A percentile compares a stretch with the other conserved stretches of the same genome.
phyloP scores from a whole-genome alignment of 2,113 vertebrate genomes.

The Nothocercus julius region DNA sequence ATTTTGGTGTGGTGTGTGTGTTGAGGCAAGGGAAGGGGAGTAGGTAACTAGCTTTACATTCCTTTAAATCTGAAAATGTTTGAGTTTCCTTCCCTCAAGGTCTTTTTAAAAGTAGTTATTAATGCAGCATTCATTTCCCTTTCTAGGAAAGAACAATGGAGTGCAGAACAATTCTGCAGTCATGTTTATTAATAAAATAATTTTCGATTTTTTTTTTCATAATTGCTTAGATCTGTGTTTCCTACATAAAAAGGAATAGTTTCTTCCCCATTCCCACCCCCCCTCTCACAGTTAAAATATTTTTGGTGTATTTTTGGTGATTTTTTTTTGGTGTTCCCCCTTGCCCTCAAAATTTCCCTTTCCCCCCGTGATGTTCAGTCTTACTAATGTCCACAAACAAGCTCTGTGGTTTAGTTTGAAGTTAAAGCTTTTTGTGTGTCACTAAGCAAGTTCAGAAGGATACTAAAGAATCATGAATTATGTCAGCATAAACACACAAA shows the following conservation, averaged over 20 bases:
- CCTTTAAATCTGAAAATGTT: background rate
- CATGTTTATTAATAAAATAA: background rate
- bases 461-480: background rate
- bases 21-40: background rate
- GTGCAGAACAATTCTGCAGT: background rate
- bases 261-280: accelerated
- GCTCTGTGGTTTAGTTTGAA: background rate
- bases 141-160: too few relatives aligned
- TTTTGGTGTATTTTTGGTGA: too few relatives aligned
- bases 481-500: background rate
- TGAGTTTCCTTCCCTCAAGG: background rate
- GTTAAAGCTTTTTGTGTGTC: background rate
- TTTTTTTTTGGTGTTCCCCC: background rate
- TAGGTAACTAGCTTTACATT: background rate
- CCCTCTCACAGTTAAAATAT: background rate
- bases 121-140: too few relatives aligned
- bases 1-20: background rate
- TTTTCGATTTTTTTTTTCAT: background rate
- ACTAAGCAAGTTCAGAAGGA: background rate
- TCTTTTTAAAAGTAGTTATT: too few relatives aligned
- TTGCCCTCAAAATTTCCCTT: background rate
- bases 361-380: background rate
- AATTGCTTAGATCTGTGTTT: background rate
- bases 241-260: background rate
- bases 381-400: background rate